These are phyloP conservation scores for Alces alces DNA, from an alignment of 2,113 vertebrate species.

Conservation along the genomic window DNA sequence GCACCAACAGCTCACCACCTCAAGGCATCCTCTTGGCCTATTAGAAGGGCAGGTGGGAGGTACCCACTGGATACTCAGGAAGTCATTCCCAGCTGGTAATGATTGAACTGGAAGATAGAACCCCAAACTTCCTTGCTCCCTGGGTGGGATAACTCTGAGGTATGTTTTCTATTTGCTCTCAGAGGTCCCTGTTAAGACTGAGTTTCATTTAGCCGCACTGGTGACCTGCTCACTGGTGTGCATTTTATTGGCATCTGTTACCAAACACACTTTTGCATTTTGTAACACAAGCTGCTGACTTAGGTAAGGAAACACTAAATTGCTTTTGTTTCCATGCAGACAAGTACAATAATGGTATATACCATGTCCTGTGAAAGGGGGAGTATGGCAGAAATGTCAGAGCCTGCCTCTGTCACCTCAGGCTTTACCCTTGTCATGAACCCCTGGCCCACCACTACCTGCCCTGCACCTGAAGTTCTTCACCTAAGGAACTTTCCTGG, in stretches of 20 bases:
- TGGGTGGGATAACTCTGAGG: neutral
- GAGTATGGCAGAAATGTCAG: neutral
- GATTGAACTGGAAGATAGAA: neutral
- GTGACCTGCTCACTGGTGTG: neutral
- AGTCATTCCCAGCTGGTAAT: neutral
- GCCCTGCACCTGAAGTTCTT: neutral
- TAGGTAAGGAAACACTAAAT: neutral
- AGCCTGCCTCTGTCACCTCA: neutral
- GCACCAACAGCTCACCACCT: neutral
- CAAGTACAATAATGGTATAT: neutral
- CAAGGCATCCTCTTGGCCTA: neutral
- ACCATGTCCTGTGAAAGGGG: neutral
- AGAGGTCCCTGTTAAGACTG: neutral
- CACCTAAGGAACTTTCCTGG: neutral
- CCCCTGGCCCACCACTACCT: neutral
- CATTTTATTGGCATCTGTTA: neutral
- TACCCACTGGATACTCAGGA: neutral
- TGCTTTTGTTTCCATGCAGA: constrained; percentile 17
- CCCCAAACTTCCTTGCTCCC: neutral
- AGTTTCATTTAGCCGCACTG: neutral
- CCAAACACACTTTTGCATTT: neutral
- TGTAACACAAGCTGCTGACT: neutral
- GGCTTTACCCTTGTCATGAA: neutral
- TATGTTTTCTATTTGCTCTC: neutral
- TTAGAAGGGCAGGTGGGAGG: neutral